Percentiles rank a stretch among this genome's conserved stretches.
phyloP scores from a whole-genome alignment of 2,113 vertebrate genomes.

The Thymallus thymallus region DNA sequence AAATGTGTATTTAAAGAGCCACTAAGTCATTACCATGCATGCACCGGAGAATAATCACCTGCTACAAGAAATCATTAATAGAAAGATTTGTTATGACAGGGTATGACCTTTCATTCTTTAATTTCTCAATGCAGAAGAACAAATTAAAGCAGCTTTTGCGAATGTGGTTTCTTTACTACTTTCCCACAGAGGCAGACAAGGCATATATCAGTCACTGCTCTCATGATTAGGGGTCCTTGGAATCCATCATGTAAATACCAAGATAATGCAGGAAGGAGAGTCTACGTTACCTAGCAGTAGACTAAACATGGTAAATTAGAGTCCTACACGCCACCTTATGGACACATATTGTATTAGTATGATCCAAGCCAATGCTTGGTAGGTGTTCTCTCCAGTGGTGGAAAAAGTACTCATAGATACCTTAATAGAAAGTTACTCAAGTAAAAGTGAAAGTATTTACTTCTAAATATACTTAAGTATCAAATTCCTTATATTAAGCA shows the following conservation, averaged over 20 bases:
- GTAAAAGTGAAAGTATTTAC: too few relatives aligned
- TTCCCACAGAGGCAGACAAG: conserved; percentile 47
- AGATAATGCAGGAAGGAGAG: neutral
- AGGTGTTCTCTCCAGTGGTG: neutral
- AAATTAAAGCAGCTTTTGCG: conserved; percentile 23
- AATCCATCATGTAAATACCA: too few relatives aligned
- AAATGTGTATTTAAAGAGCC: conserved; percentile 16
- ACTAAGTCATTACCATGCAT: conserved; percentile 20
- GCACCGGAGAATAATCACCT: conserved; percentile 6
- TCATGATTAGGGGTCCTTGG: too few relatives aligned
- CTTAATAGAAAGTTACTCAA: too few relatives aligned
- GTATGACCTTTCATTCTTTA: too few relatives aligned
- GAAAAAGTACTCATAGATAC: too few relatives aligned
- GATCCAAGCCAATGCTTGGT: neutral
- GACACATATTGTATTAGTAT: conserved; percentile 25
- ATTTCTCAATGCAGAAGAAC: too few relatives aligned
- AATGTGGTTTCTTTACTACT: conserved; percentile 50
- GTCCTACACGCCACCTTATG: conserved; percentile 70
- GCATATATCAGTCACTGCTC: neutral
- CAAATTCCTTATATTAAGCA: too few relatives aligned
- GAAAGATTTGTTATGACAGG: too few relatives aligned
- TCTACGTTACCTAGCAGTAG: conserved; percentile 10
- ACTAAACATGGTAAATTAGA: conserved; percentile 41
- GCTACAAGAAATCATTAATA: too few relatives aligned
- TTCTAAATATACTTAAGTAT: too few relatives aligned